Evolutionary conservation across 2,888 invertebrate genomes (phyloP).

Genomic region (Eupithecia abbreviata): DNA sequence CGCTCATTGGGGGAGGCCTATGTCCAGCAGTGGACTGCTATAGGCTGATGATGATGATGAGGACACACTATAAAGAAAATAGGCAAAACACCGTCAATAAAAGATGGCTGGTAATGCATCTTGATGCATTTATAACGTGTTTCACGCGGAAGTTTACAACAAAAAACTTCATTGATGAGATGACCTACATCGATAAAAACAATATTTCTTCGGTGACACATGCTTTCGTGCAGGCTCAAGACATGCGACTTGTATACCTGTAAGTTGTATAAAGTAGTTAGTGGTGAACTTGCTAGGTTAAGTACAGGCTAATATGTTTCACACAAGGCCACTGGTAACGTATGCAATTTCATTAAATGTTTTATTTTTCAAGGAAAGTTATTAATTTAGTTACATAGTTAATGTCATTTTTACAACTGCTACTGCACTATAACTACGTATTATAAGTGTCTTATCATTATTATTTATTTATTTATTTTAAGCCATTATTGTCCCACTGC

Average conservation of each 20-base stretch:
- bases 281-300: conserved; percentile 44
- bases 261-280: conserved; percentile 41
- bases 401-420: conserved; percentile 29
- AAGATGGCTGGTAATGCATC: not conserved
- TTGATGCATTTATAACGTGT: not conserved
- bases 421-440: not conserved
- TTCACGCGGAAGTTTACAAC: conserved; percentile 16
- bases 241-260: conserved; percentile 46
- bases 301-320: conserved; percentile 37
- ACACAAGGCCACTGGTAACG: conserved; percentile 52
- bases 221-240: conserved; percentile 43
- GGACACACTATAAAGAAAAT: too few species aligned
- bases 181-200: conserved; percentile 60
- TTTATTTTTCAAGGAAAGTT: conserved; percentile 50
- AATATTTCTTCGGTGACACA: conserved; percentile 43
- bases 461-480: too few species aligned
- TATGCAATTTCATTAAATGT: conserved; percentile 51
- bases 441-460: too few species aligned
- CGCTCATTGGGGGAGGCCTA: too few species aligned
- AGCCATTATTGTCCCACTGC: too few species aligned
- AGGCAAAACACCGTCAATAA: too few species aligned
- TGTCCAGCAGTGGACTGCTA: too few species aligned
- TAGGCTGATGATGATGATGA: too few species aligned
- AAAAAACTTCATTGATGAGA: conserved; percentile 55
- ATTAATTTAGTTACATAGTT: not conserved